phyloP scores from a whole-genome alignment of 1,140 invertebrate genomes.

The Eueides isabella region DNA sequence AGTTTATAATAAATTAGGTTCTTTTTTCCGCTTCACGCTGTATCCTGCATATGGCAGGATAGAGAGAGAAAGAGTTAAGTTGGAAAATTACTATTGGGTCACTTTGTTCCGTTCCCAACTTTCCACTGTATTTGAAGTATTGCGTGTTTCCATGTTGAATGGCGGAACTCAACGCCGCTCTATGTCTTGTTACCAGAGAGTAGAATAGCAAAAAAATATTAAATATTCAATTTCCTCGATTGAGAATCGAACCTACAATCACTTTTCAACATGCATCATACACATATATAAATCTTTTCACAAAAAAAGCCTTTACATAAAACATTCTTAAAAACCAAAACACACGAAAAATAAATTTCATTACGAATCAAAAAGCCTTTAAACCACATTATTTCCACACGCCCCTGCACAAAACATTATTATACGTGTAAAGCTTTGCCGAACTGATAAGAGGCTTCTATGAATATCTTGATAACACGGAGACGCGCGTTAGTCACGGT shows the following conservation, averaged over 20 bases:
- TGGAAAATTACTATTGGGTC: no score
- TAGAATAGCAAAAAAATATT: no score
- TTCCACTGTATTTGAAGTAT: background rate
- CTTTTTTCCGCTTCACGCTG: no score
- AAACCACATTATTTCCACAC: background rate
- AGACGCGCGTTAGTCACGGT: slow-evolving; percentile 14
- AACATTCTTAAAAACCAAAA: no score
- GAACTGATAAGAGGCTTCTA: slow-evolving; percentile 20
- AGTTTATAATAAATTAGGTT: no score
- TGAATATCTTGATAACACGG: slow-evolving; percentile 21
- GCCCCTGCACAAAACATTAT: background rate
- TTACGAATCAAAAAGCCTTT: slow-evolving; percentile 1
- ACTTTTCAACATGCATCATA: no score
- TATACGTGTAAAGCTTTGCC: background rate
- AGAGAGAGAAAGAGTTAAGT: no score
- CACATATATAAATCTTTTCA: no score
- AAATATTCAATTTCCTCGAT: background rate
- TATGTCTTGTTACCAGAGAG: background rate
- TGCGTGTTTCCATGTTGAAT: background rate
- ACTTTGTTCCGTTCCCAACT: no score
- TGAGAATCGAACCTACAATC: background rate
- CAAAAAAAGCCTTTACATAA: no score
- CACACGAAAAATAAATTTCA: no score
- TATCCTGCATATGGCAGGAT: no score
- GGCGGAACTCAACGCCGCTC: background rate